These are phyloP conservation scores for Callipepla squamata DNA, from an alignment of 2,113 vertebrate species.

Conservation along the genomic window DNA sequence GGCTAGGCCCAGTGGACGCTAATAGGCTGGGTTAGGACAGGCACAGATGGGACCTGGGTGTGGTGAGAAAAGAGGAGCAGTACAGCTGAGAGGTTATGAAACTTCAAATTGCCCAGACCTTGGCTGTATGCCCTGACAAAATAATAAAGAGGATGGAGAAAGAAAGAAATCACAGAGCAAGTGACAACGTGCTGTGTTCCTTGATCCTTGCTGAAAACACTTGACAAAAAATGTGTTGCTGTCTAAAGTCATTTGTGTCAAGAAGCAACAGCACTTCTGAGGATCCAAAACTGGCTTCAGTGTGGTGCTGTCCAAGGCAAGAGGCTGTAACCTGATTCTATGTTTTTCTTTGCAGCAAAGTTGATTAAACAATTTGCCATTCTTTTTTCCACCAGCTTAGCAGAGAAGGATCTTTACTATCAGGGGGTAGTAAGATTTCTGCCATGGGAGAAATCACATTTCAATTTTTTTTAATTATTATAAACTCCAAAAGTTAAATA, in stretches of 20 bases:
- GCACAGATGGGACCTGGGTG: neutral
- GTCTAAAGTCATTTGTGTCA: neutral
- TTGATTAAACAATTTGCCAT: neutral
- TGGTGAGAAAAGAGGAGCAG: neutral
- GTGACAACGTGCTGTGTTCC: neutral
- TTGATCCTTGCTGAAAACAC: neutral
- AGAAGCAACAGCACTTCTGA: neutral
- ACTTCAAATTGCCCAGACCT: neutral
- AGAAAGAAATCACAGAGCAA: neutral
- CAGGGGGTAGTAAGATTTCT: neutral
- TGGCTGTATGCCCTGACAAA: neutral
- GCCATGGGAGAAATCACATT: neutral
- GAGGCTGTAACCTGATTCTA: neutral
- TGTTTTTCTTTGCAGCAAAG: neutral
- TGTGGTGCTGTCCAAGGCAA: fast-evolving
- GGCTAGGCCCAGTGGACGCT: neutral
- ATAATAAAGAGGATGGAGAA: neutral
- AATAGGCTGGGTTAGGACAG: neutral
- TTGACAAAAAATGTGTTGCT: neutral
- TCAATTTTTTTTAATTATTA: neutral
- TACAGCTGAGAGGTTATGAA: neutral
- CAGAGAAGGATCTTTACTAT: neutral
- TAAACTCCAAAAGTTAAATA: neutral
- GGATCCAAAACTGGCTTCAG: neutral
- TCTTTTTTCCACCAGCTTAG: neutral